Base-by-base conservation (phyloP, 2,888 invertebrate genomes). In the Alsophila aescularia region DNA sequence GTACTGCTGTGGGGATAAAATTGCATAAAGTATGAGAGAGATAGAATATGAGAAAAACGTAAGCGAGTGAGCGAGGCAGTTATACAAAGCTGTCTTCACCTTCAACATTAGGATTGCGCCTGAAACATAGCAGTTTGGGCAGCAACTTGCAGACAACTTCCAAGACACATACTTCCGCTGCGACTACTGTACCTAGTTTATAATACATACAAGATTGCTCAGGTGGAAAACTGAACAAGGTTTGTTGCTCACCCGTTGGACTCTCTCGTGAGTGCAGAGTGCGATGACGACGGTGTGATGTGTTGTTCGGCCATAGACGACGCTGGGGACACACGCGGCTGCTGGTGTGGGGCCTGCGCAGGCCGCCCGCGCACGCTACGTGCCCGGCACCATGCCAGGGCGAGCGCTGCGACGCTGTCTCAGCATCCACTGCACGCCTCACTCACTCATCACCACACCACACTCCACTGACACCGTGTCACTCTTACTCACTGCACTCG, bases 261-360 rank as follows among this genome's bases (percentile, higher is more conserved):
- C 90, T 93, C 94, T 93, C 94, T 94, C 93, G 94, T 93, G 92
- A 93, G 93, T 93, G 93, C 94, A 93, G 94, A 93, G 94, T 93
- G 94, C 93, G 93, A n/a, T n/a, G n/a, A 93, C 93, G 90, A 93
- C 93, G 94, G 93, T 93, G 93, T 93, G 93, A 93, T 95, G 95
- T 94, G 95, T 95, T 95, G 95, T 94, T 96, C 95, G 95, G 96
- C 96, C 96, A 96, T 96, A 96, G 96, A 96, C 96, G 94, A 95
- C 94, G 94, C 95, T 95, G 90, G 94, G 93, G 93, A 94, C 93
- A 93, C 94, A 82, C 90, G 89, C 89, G 87, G 84, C 86, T 87
- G 88, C 90, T 88, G 85, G 83, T 88, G 86, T 83, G 90, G 87
- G 90, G 91, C 90, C 88, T 88, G 90, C 90, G 90, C 87, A 87